Conservation (phyloP, 2,113 vertebrate species). For the Catharus bicknelli region DNA sequence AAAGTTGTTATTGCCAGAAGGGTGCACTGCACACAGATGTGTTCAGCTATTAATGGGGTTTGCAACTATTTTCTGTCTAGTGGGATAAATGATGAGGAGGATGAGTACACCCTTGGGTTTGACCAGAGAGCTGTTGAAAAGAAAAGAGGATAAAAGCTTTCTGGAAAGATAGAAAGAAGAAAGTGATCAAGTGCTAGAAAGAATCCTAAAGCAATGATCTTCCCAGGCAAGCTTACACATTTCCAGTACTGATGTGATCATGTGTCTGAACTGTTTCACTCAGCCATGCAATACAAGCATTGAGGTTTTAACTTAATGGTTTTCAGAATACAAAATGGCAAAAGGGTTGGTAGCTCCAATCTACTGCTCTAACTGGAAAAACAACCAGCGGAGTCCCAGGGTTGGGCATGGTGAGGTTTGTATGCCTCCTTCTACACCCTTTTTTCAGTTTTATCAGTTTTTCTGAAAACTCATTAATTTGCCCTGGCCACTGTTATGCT, state of each 20-base stretch:
- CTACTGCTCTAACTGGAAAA: background rate
- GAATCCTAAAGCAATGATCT: background rate
- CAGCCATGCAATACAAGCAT: accelerated
- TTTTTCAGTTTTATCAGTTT: conserved; percentile 7
- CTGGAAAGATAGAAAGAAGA: background rate
- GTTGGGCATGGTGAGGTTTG: background rate
- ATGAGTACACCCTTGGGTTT: background rate
- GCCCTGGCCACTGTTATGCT: background rate
- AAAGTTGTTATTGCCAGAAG: background rate
- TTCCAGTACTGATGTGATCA: background rate
- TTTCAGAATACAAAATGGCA: background rate
- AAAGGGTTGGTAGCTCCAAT: background rate
- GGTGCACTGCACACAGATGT: background rate
- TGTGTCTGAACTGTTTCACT: background rate
- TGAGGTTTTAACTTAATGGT: background rate
- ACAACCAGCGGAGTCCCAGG: background rate
- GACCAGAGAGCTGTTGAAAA: background rate
- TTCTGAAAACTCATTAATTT: conserved; percentile 23
- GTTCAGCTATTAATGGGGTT: conserved; percentile 1
- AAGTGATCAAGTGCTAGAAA: background rate
- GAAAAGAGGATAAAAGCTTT: background rate
- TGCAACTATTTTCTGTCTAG: conserved; percentile 21
- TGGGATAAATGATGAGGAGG: background rate
- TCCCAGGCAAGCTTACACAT: background rate
- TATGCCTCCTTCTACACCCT: background rate